These are phyloP conservation scores for Aspidiotus rigidus DNA, from an alignment of 2,888 invertebrate genomes.

Conservation along the genomic window DNA sequence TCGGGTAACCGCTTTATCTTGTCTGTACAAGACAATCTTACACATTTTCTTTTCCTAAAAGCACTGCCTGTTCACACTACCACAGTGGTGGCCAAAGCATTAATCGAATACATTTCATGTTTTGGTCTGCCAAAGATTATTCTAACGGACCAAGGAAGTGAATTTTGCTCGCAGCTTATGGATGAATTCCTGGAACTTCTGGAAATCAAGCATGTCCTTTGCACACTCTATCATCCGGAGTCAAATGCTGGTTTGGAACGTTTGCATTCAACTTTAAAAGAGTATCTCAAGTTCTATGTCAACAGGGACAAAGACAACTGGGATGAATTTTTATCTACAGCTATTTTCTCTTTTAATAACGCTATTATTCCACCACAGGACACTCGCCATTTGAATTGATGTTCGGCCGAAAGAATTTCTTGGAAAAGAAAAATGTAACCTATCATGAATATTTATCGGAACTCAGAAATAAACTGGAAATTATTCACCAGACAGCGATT, in stretches of 20 bases:
- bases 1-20: slow-evolving; percentile 1
- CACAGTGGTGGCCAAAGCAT: slow-evolving; percentile 39
- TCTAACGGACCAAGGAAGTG: slow-evolving; percentile 42
- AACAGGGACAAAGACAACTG: not conserved
- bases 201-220: not conserved
- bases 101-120: slow-evolving; percentile 40
- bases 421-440: not conserved
- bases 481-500: not conserved
- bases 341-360: slow-evolving; percentile 3
- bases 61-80: slow-evolving; percentile 41
- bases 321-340: not conserved
- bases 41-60: not conserved
- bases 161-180: slow-evolving; percentile 41
- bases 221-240: slow-evolving; percentile 1
- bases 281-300: not conserved
- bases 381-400: not conserved
- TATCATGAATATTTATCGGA: not conserved
- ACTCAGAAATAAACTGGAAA: not conserved
- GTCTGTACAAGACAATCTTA: slow-evolving; percentile 9
- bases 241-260: not conserved
- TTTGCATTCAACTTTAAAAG: not conserved
- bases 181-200: slow-evolving; percentile 38
- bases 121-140: slow-evolving; percentile 42
- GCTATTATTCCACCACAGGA: not conserved
- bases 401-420: not conserved